A percentile compares a stretch with the other conserved stretches of the same genome.
Evolutionary conservation across 2,797 vertebrate species (phyloP).

Genomic region (Cryptoblepharus egeriae): DNA sequence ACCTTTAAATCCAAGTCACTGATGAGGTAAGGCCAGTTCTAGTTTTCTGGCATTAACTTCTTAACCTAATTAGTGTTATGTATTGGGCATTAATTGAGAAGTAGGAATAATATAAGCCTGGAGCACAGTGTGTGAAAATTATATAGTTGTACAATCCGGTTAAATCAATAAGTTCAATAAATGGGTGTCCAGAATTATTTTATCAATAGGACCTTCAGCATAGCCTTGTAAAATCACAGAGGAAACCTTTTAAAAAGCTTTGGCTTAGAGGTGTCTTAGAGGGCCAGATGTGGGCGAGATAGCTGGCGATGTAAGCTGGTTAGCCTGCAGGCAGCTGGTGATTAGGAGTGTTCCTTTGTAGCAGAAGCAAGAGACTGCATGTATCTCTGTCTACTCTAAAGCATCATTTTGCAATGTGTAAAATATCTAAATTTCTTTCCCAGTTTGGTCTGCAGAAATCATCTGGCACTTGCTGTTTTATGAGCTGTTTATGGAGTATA

Average conservation of each 20-base stretch:
- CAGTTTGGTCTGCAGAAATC: not conserved
- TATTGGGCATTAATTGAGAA: constrained; percentile 27
- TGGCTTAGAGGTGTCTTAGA: constrained; percentile 17
- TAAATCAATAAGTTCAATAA: constrained; percentile 29
- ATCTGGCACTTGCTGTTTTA: not conserved
- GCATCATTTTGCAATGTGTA: not conserved
- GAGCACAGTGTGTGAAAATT: constrained; percentile 38
- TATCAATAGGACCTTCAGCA: constrained; percentile 4
- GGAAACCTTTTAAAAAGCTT: constrained; percentile 27
- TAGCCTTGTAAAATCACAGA: not conserved
- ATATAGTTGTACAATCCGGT: constrained; percentile 4
- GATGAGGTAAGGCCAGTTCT: not conserved
- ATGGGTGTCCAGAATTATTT: not conserved
- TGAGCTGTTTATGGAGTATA: constrained; percentile 3
- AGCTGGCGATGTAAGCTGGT: not conserved
- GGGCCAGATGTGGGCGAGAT: constrained; percentile 43
- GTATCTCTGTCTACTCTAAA: not conserved
- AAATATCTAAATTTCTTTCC: not conserved
- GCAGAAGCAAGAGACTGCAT: not conserved
- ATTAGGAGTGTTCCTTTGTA: not conserved
- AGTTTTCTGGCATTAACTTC: constrained; percentile 27
- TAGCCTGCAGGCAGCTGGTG: not conserved
- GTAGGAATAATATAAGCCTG: constrained; percentile 16
- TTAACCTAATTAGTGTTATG: constrained; percentile 25
- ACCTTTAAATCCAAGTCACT: not conserved